phyloP scores from a whole-genome alignment of 1,140 invertebrate genomes.

The Lepidostoma basale region DNA sequence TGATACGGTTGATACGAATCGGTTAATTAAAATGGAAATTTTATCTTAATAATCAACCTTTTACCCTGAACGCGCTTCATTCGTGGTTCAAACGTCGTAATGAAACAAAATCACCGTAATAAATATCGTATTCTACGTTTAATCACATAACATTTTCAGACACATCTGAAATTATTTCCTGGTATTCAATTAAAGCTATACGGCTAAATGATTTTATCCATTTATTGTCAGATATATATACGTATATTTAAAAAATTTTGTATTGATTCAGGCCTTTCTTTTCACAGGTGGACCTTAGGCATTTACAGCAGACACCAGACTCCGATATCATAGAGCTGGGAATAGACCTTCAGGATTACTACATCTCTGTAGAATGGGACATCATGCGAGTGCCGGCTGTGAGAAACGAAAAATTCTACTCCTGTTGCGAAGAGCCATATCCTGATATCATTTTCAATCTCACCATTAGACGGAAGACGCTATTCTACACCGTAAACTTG shows the following conservation, averaged over 20 bases:
- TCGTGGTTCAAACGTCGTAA: too few species aligned
- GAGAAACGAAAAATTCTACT: conserved; percentile 88
- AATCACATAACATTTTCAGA: too few species aligned
- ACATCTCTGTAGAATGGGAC: conserved; percentile 98
- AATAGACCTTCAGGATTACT: conserved; percentile 92
- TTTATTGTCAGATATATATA: too few species aligned
- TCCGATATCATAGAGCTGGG: conserved; percentile 84
- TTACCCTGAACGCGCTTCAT: too few species aligned
- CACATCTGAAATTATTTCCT: too few species aligned
- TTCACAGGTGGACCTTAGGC: conserved; percentile 83
- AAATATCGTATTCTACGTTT: neutral
- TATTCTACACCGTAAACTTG: conserved; percentile 97
- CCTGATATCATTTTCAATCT: conserved; percentile 98
- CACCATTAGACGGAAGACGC: conserved; percentile 91
- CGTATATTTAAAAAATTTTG: too few species aligned
- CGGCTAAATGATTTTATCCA: too few species aligned
- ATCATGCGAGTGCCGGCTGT: conserved; percentile 88
- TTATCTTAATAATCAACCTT: neutral
- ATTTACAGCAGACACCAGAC: conserved; percentile 80
- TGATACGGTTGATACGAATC: neutral
- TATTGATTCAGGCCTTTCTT: too few species aligned
- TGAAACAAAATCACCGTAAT: too few species aligned
- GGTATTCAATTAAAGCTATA: too few species aligned
- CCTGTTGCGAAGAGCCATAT: conserved; percentile 89
- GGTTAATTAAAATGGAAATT: neutral